Conservation (phyloP, 2,888 invertebrate genomes). For the Bhutanitis thaidina region DNA sequence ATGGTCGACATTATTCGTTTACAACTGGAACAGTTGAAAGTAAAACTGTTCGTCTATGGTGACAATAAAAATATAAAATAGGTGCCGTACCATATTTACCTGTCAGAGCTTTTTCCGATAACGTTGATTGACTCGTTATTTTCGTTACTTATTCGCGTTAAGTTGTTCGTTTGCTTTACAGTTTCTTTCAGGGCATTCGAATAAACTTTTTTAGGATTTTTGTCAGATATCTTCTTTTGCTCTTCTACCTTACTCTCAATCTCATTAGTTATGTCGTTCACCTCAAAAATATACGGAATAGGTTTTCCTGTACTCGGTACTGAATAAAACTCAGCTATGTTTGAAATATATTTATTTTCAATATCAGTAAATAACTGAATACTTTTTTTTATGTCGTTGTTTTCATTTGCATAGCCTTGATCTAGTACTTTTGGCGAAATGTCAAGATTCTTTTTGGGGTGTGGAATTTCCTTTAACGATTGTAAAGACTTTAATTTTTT, state of each 20-base stretch:
- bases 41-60: not conserved
- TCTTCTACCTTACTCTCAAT: conserved; percentile 41
- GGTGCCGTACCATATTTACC: not conserved
- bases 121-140: conserved; percentile 34
- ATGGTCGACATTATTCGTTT: conserved; percentile 46
- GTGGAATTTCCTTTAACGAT: conserved; percentile 24
- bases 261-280: conserved; percentile 47
- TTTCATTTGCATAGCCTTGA: conserved; percentile 23
- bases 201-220: conserved; percentile 34
- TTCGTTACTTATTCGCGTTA: conserved; percentile 36
- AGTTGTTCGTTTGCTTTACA: conserved; percentile 44
- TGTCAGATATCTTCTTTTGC: conserved; percentile 39
- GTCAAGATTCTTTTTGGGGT: not conserved
- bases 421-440: conserved; percentile 20
- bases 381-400: conserved; percentile 34
- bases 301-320: conserved; percentile 23
- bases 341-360: conserved; percentile 38
- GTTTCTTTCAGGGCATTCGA: conserved; percentile 40
- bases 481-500: conserved; percentile 36
- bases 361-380: conserved; percentile 35
- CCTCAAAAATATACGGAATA: conserved; percentile 47
- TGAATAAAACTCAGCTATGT: conserved; percentile 37
- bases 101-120: conserved; percentile 25
- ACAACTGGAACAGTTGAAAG: conserved; percentile 45
- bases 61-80: too few relatives aligned